These are phyloP conservation scores for Haliaeetus leucogaster DNA, from an alignment of 2,113 vertebrate species.

Conservation along the genomic window DNA sequence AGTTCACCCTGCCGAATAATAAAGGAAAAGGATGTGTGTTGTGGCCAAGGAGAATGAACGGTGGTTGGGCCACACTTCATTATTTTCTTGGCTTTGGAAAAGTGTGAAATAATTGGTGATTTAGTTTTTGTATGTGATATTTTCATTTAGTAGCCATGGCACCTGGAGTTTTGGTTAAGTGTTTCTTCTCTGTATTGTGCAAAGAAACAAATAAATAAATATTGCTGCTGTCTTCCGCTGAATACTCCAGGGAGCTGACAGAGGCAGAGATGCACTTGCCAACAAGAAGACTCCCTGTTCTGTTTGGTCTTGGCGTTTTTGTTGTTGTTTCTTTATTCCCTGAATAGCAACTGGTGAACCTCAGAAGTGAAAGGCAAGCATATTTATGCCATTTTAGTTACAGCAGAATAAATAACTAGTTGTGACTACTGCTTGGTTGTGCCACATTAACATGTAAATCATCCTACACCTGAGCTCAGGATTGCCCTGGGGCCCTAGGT, in stretches of 20 bases:
- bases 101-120: background rate
- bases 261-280: background rate
- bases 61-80: background rate
- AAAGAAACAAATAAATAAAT: background rate
- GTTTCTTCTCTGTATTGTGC: background rate
- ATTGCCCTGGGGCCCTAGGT: background rate
- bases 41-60: background rate
- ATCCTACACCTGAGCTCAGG: background rate
- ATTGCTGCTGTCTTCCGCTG: background rate
- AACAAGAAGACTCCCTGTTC: background rate
- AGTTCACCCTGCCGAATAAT: background rate
- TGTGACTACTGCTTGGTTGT: background rate
- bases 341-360: background rate
- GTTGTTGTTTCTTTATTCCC: background rate
- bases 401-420: background rate
- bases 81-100: background rate
- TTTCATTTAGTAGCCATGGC: background rate
- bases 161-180: background rate
- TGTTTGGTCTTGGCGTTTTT: background rate
- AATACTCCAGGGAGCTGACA: background rate
- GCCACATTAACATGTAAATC: background rate
- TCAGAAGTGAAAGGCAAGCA: background rate
- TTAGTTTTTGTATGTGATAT: background rate
- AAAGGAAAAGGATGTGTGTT: background rate
- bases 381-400: background rate